Percentiles rank a stretch among this genome's conserved stretches.
These are phyloP conservation scores for Leptinotarsa tumamoca DNA, from an alignment of 2,888 invertebrate genomes.

Conservation along the genomic window DNA sequence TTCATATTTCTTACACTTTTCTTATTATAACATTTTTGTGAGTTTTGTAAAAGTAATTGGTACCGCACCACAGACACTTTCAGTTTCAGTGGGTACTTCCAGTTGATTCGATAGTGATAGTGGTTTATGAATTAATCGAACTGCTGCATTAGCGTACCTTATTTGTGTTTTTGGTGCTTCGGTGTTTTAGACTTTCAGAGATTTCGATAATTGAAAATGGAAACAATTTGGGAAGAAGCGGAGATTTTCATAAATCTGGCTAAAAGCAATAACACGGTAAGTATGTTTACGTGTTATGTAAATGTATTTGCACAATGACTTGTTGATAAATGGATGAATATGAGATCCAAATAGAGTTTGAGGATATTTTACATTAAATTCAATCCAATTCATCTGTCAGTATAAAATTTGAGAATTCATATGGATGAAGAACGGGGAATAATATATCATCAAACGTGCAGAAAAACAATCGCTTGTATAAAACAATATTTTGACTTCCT, in stretches of 20 bases:
- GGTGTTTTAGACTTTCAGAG: slow-evolving; percentile 23
- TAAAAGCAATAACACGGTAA: slow-evolving; percentile 48
- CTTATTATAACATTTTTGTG: slow-evolving; percentile 47
- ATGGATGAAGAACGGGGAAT: too few species aligned
- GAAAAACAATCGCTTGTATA: too few species aligned
- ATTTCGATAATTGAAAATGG: slow-evolving; percentile 37
- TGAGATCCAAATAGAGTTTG: too few species aligned
- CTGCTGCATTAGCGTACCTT: not conserved
- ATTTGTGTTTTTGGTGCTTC: slow-evolving; percentile 35
- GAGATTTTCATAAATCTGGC: slow-evolving; percentile 50
- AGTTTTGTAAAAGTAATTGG: slow-evolving; percentile 48
- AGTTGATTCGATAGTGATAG: slow-evolving; percentile 24
- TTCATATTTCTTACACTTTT: slow-evolving; percentile 38
- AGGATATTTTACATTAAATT: too few species aligned
- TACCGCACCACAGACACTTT: slow-evolving; percentile 41
- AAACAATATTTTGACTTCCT: too few species aligned
- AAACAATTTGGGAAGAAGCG: slow-evolving; percentile 51
- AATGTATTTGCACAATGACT: not conserved
- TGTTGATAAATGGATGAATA: not conserved
- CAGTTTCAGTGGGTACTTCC: slow-evolving; percentile 34
- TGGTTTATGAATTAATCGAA: slow-evolving; percentile 11
- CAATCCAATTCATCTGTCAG: too few species aligned
- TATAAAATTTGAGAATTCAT: too few species aligned
- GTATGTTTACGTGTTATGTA: slow-evolving; percentile 18
- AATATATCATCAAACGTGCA: too few species aligned